A percentile compares a stretch with the other conserved stretches of the same genome.
phyloP scores from a whole-genome alignment of 2,113 vertebrate species.

The Takifugu flavidus region DNA sequence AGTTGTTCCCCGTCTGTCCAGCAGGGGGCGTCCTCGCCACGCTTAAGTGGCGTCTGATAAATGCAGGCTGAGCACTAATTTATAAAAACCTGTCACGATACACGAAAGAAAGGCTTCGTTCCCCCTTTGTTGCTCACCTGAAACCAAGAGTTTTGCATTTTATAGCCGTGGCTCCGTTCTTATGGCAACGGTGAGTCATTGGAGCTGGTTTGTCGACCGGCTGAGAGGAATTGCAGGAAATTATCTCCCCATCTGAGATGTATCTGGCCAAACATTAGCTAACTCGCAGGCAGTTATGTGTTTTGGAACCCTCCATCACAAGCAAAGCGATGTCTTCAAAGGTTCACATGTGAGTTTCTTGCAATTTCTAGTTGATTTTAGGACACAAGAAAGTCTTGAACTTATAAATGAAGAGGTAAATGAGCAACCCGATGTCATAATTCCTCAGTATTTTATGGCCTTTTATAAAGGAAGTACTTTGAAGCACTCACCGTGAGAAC shows the following conservation, averaged over 20 bases:
- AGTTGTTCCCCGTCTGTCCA: background rate
- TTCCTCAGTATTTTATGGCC: no score
- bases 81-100: background rate
- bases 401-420: no score
- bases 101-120: background rate
- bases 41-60: background rate
- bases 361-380: no score
- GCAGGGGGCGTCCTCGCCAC: background rate
- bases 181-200: constrained; percentile 56
- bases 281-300: background rate
- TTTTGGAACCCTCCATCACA: no score
- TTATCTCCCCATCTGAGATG: constrained; percentile 35
- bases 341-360: no score
- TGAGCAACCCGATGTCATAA: no score
- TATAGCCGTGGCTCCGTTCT: constrained; percentile 36
- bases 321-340: no score
- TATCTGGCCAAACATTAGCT: constrained; percentile 57
- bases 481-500: no score
- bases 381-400: no score
- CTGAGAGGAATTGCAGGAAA: constrained; percentile 46
- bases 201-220: constrained; percentile 22
- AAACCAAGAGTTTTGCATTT: constrained; percentile 34
- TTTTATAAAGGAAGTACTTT: no score
- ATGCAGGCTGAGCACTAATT: no score
- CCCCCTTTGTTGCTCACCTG: background rate